phyloP scores from a whole-genome alignment of 1,140 invertebrate genomes.

The Brachionus calyciflorus region DNA sequence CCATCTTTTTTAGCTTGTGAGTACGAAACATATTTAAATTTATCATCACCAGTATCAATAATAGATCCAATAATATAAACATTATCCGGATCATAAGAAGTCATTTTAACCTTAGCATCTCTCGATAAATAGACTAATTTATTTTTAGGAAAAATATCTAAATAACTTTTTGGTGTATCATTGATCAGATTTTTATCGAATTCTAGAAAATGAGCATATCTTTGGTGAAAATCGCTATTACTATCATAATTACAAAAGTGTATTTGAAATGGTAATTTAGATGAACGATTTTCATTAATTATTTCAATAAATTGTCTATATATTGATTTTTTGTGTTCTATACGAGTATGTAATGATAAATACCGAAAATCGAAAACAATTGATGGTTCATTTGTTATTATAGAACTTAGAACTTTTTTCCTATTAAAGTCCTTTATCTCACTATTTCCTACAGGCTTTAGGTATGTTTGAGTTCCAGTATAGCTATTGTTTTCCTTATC shows the following conservation, averaged over 20 bases:
- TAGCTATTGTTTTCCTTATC: slow-evolving; percentile 20
- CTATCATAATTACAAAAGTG: slow-evolving; percentile 44
- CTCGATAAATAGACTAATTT: slow-evolving; percentile 49
- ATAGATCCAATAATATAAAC: slow-evolving; percentile 51
- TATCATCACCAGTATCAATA: slow-evolving; percentile 49
- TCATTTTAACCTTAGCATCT: slow-evolving; percentile 46
- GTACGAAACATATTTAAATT: slow-evolving; percentile 39
- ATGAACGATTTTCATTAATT: background rate
- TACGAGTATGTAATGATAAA: slow-evolving; percentile 6
- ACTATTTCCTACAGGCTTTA: background rate
- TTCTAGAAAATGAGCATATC: background rate
- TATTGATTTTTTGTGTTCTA: slow-evolving; percentile 35
- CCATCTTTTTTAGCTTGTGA: slow-evolving; percentile 35
- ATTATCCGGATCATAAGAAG: slow-evolving; percentile 46
- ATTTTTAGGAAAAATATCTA: slow-evolving; percentile 47
- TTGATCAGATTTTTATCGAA: slow-evolving; percentile 19
- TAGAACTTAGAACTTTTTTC: slow-evolving; percentile 13
- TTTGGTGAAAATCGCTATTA: slow-evolving; percentile 28
- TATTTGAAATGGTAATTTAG: slow-evolving; percentile 12
- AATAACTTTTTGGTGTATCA: slow-evolving; percentile 34
- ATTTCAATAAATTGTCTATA: slow-evolving; percentile 42
- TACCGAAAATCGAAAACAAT: slow-evolving; percentile 39
- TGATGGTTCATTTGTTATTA: background rate
- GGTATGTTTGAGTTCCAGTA: background rate
- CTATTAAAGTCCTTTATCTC: background rate